Base-by-base conservation (phyloP, 2,888 invertebrate genomes). In the Mesoligia furuncula region DNA sequence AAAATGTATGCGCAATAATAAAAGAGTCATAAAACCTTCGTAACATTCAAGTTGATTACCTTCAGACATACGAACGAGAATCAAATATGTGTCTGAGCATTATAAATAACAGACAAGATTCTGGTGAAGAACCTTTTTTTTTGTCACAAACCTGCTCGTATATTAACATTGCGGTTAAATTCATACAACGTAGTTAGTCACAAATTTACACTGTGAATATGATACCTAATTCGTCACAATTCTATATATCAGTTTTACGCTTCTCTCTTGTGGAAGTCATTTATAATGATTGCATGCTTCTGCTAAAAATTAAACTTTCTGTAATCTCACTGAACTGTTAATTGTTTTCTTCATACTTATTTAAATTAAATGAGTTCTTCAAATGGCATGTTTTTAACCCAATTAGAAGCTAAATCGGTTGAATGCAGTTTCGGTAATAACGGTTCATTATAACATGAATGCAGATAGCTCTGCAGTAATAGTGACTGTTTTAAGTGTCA, bases 1-100 rank as follows among this genome's bases (percentile, higher is more conserved):
- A 73, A 79, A 86, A 86, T 87, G 86, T 89, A 91, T 89, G 88
- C 79, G 79, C 82, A 73, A 83, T 78, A 86, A 84, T 88, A 90
- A 89, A 88, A 87, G 45, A 62, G 73, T 79, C 86, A 72, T 88
- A 90, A 89, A 89, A 88, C 83, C 85, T 88, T 86, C 73, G 84
- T 86, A 83, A 87, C 73, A 83, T 76, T 85, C 75, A 79, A 87
- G 77, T 84, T 65, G 81, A 87, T 87, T 86, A 78, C 87, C 83
- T 90, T 88, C 84, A 82, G 72, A 85, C 73, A 74, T 79, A 70
- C 81, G 73, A 80, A 80, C 72, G 62, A 75, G 51, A 80, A 82
- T 70, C 77, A 79, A 80, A 80, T 75, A 77, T 68, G 59, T 48
- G 48, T 66, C n/a, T 48, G 27, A 31, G 20, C 20, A 54, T 51